These are phyloP conservation scores for Cygnus atratus DNA, from an alignment of 2,113 vertebrate genomes.

Conservation along the genomic window DNA sequence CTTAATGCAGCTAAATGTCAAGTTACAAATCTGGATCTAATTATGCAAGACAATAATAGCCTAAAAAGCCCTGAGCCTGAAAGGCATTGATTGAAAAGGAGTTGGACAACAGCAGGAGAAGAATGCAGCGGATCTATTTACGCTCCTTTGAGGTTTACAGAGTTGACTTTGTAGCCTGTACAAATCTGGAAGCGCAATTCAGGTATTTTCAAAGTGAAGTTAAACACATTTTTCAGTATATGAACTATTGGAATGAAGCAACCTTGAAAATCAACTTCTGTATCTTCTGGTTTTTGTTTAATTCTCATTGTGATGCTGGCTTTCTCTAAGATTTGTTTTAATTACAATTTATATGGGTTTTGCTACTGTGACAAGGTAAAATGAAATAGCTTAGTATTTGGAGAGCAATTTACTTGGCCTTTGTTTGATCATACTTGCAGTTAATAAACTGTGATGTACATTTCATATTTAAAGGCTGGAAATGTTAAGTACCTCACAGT, in stretches of 20 bases:
- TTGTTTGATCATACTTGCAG: background rate
- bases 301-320: background rate
- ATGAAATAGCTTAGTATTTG: background rate
- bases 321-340: background rate
- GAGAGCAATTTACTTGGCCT: background rate
- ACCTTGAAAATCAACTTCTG: background rate
- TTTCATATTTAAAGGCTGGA: background rate
- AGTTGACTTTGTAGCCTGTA: background rate
- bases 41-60: background rate
- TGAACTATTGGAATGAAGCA: background rate
- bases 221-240: background rate
- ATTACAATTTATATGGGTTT: background rate
- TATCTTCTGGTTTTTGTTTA: background rate
- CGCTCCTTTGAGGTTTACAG: background rate
- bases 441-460: background rate
- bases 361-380: background rate
- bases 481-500: accelerated
- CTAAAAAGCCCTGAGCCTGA: background rate
- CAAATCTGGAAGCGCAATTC: background rate
- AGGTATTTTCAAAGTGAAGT: background rate
- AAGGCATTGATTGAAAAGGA: background rate
- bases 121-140: background rate
- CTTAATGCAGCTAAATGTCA: background rate
- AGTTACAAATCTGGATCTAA: background rate
- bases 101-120: background rate